phyloP scores from a whole-genome alignment of 2,797 vertebrate species.

The Enteromius thamalakanensis region DNA sequence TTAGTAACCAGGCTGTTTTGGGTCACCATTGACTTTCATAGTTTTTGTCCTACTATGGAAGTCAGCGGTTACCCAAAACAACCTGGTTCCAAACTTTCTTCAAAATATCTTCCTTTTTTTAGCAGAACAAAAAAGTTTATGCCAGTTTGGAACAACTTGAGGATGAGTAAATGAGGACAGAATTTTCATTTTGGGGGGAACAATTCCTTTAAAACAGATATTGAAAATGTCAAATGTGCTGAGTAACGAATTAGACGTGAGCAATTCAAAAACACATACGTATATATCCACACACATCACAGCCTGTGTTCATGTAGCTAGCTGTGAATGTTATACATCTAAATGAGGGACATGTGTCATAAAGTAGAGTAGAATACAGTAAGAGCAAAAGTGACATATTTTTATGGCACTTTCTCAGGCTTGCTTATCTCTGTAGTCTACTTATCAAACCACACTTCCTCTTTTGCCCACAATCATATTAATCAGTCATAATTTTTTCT shows the following conservation, averaged over 20 bases:
- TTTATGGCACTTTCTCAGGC: not conserved
- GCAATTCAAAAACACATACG: not conserved
- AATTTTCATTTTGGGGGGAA: too few species aligned
- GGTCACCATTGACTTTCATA: too few species aligned
- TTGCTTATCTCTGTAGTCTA: not conserved
- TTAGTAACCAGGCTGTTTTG: too few species aligned
- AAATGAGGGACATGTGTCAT: not conserved
- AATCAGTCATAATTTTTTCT: not conserved
- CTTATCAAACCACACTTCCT: slow-evolving; percentile 16
- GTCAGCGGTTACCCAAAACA: too few species aligned
- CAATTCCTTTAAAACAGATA: not conserved
- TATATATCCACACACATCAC: not conserved
- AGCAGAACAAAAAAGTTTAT: too few species aligned
- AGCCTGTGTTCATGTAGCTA: not conserved
- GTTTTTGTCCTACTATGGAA: too few species aligned
- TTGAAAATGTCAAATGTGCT: not conserved
- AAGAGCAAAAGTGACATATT: not conserved
- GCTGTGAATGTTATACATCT: not conserved
- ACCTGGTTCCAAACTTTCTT: too few species aligned
- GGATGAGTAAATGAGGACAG: too few species aligned
- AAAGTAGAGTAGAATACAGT: not conserved
- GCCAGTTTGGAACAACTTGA: too few species aligned
- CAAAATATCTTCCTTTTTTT: too few species aligned
- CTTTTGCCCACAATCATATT: slow-evolving; percentile 11
- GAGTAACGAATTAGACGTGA: not conserved